These are phyloP conservation scores for Myrmophylax atrothorax DNA, from an alignment of 2,113 vertebrate genomes.

Conservation along the genomic window DNA sequence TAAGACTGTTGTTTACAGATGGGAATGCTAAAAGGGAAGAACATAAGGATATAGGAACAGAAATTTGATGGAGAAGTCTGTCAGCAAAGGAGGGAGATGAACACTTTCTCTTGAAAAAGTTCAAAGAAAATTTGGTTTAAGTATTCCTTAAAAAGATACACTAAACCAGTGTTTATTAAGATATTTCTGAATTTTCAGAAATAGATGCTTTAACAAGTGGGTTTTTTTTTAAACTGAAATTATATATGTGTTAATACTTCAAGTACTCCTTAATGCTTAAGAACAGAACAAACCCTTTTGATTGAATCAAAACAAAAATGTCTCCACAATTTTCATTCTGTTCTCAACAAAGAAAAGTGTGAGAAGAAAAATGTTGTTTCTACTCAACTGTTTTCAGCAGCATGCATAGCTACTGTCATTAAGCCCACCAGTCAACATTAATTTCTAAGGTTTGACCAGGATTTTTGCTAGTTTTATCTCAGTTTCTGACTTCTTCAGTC, in stretches of 20 bases:
- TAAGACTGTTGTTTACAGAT: neutral
- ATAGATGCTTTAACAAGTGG: neutral
- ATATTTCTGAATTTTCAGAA: neutral
- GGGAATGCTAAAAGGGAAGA: neutral
- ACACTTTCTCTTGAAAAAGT: neutral
- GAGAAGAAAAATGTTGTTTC: neutral
- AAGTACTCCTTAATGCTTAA: neutral
- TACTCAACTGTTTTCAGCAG: neutral
- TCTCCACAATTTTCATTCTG: neutral
- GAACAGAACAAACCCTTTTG: neutral
- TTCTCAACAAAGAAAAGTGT: neutral
- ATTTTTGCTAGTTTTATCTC: neutral
- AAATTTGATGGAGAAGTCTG: neutral
- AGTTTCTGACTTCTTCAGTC: neutral
- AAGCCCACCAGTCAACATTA: neutral
- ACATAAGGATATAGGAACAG: neutral
- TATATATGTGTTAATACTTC: neutral
- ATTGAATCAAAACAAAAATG: neutral
- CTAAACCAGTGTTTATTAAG: neutral
- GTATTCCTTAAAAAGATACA: neutral
- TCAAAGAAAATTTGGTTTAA: neutral
- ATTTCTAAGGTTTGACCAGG: neutral
- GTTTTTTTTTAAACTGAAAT: neutral
- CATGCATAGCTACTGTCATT: neutral
- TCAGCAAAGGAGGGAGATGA: neutral